These are phyloP conservation scores for Nettapus auritus DNA, from an alignment of 2,113 vertebrate species.

Conservation along the genomic window DNA sequence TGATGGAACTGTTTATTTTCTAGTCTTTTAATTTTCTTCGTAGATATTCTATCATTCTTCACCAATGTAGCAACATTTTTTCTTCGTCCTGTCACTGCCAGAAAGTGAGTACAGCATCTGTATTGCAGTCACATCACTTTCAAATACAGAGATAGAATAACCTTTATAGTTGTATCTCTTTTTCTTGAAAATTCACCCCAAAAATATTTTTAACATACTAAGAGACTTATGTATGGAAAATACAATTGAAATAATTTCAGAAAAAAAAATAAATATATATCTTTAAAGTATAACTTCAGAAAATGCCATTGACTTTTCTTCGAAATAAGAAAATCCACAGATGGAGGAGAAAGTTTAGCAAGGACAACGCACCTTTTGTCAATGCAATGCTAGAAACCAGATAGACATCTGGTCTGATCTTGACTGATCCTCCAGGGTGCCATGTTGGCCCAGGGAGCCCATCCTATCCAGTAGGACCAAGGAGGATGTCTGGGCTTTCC, in stretches of 20 bases:
- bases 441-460: accelerated
- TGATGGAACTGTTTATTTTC: not conserved
- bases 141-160: not conserved
- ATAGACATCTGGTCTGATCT: not conserved
- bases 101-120: not conserved
- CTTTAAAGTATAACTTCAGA: not conserved
- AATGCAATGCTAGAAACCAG: not conserved
- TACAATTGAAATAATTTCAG: not conserved
- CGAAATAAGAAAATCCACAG: not conserved
- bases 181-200: not conserved
- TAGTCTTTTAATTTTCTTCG: not conserved
- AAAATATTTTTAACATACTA: not conserved
- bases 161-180: not conserved
- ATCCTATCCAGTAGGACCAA: accelerated
- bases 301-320: not conserved
- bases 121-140: not conserved
- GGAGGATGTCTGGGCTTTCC: not conserved
- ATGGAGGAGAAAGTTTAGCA: not conserved
- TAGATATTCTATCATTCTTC: not conserved
- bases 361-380: not conserved
- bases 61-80: not conserved
- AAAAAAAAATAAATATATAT: not conserved
- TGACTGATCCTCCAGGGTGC: not conserved
- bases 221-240: accelerated
- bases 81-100: not conserved